phyloP scores from a whole-genome alignment of 1,140 invertebrate species.

The Oppia nitens region DNA sequence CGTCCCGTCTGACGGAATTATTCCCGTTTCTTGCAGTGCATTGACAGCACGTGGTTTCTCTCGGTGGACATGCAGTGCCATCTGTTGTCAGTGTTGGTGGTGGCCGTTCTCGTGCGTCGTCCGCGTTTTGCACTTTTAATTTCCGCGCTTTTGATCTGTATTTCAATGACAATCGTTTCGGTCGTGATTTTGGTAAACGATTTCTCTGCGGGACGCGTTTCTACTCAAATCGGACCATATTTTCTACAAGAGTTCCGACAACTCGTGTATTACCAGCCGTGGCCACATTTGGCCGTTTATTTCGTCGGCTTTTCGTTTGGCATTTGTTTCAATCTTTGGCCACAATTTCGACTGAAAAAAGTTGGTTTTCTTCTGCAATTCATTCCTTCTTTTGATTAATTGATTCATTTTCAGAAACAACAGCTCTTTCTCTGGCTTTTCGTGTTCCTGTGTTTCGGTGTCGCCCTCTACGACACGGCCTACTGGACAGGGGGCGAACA shows the following conservation, averaged over 20 bases:
- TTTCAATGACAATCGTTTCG: neutral
- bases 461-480: conserved; percentile 5
- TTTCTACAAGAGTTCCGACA: neutral
- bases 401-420: no score
- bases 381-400: no score
- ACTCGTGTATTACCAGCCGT: neutral
- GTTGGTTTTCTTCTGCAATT: no score
- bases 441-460: neutral
- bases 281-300: neutral
- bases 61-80: conserved; percentile 35
- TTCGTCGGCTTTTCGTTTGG: neutral
- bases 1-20: no score
- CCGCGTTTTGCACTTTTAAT: neutral
- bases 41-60: conserved; percentile 33
- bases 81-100: conserved; percentile 25
- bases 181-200: neutral
- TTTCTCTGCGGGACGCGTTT: neutral
- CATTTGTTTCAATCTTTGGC: neutral
- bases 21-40: conserved; percentile 29
- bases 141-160: neutral
- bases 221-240: neutral
- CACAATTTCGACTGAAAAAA: no score
- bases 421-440: neutral
- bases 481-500: conserved; percentile 3
- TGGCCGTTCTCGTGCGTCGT: conserved; percentile 11